Conservation (phyloP, 2,888 invertebrate species). For the Lumbricus terrestris region DNA sequence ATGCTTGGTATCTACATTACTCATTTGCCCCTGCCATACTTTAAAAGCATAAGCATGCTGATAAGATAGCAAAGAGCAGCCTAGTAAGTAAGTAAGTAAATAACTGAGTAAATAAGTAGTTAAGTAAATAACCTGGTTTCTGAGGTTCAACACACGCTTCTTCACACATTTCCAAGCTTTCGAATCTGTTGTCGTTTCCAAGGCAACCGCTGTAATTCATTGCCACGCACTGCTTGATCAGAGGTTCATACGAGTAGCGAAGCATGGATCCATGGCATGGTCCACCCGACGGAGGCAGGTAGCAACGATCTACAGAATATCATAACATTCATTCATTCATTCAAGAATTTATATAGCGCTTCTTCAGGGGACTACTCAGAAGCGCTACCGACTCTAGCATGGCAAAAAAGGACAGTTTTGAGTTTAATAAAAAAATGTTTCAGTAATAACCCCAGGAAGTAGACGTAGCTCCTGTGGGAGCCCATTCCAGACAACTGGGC, state of each 20-base stretch:
- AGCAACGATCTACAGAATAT: conserved; percentile 33
- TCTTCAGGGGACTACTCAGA: too few species aligned
- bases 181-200: conserved; percentile 70
- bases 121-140: conserved; percentile 32
- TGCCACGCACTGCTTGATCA: conserved; percentile 71
- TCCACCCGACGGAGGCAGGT: conserved; percentile 41
- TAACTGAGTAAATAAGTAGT: conserved; percentile 24
- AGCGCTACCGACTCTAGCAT: too few species aligned
- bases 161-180: conserved; percentile 40
- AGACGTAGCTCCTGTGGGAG: too few species aligned
- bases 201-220: conserved; percentile 82
- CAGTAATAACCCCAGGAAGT: too few species aligned
- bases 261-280: conserved; percentile 39
- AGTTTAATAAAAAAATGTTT: too few species aligned
- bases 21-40: too few species aligned
- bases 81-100: background rate
- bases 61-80: background rate
- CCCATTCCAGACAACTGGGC: too few species aligned
- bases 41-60: too few species aligned
- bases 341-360: too few species aligned
- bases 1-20: too few species aligned
- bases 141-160: conserved; percentile 36
- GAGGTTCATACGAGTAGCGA: conserved; percentile 77
- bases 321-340: too few species aligned
- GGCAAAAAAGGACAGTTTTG: too few species aligned